Conservation (phyloP, 2,888 invertebrate species). For the Trachelus stipa region DNA sequence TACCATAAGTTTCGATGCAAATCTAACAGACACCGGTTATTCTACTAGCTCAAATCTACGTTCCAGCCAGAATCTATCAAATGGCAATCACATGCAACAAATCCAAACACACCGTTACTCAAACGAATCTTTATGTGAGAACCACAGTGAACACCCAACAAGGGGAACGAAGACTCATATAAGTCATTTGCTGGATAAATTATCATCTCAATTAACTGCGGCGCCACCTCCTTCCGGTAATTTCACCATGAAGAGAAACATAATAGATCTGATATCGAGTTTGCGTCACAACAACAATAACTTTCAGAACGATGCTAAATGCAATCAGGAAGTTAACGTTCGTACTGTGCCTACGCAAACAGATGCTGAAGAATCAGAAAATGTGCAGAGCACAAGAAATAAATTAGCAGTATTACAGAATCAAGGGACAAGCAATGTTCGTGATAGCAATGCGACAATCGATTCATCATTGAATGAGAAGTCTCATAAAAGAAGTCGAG, state of each 20-base stretch:
- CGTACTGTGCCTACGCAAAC: slow-evolving; percentile 40
- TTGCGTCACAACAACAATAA: slow-evolving; percentile 40
- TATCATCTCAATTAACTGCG: slow-evolving; percentile 48
- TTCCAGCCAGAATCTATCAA: slow-evolving; percentile 26
- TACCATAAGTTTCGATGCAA: slow-evolving; percentile 29
- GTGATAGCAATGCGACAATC: slow-evolving; percentile 19
- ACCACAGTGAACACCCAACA: slow-evolving; percentile 36
- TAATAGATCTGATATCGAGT: slow-evolving; percentile 50
- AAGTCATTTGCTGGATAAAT: slow-evolving; percentile 55
- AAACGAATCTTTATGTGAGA: slow-evolving; percentile 26
- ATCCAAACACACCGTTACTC: not conserved
- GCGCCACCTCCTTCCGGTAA: slow-evolving; percentile 37
- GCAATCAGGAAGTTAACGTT: slow-evolving; percentile 36
- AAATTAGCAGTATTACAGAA: not conserved
- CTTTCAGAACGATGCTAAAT: slow-evolving; percentile 38
- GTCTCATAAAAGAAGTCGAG: slow-evolving; percentile 35
- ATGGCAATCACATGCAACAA: slow-evolving; percentile 19
- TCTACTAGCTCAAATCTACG: slow-evolving; percentile 37
- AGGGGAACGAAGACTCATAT: slow-evolving; percentile 57
- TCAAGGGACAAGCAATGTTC: slow-evolving; percentile 9
- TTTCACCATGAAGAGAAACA: slow-evolving; percentile 41
- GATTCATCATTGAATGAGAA: slow-evolving; percentile 18
- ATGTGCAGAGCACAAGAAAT: not conserved
- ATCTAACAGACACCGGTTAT: slow-evolving; percentile 37
- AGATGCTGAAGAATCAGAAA: slow-evolving; percentile 19